A percentile compares a stretch with the other conserved stretches of the same genome.
Conservation (phyloP, 1,140 invertebrate genomes). For the Mamestra configurata region DNA sequence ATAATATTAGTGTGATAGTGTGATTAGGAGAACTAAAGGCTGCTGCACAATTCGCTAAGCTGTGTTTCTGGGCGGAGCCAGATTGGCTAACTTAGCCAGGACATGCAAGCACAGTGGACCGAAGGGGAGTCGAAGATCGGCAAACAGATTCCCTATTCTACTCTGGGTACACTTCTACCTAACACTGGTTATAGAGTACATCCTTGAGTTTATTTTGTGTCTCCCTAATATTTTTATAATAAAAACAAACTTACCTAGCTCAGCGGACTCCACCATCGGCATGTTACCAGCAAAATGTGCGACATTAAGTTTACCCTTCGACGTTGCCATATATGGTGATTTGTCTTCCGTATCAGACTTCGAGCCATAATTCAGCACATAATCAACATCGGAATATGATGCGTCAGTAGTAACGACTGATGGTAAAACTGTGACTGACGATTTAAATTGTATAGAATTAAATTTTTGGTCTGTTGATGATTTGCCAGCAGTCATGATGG, state of each 20-base stretch:
- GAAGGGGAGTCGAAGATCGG: too few species aligned
- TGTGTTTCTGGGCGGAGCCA: too few species aligned
- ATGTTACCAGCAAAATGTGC: not conserved
- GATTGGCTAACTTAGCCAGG: too few species aligned
- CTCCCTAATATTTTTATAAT: too few species aligned
- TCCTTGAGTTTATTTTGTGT: too few species aligned
- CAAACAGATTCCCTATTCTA: too few species aligned
- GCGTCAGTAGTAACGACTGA: constrained; percentile 61
- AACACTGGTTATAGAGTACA: too few species aligned
- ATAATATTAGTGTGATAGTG: too few species aligned
- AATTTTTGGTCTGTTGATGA: not conserved
- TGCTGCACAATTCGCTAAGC: too few species aligned
- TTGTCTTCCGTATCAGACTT: constrained; percentile 15
- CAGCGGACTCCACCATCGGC: not conserved
- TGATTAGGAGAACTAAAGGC: too few species aligned
- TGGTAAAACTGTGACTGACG: constrained; percentile 66
- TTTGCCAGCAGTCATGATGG: not conserved
- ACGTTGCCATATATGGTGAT: not conserved
- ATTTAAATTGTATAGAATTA: constrained; percentile 60
- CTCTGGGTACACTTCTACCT: too few species aligned
- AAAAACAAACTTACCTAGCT: not conserved
- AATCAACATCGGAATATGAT: constrained; percentile 50
- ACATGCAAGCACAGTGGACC: too few species aligned
- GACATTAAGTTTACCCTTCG: not conserved
- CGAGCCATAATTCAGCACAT: not conserved